phyloP scores from a whole-genome alignment of 2,888 invertebrate genomes.

The Ophioninae sp. region DNA sequence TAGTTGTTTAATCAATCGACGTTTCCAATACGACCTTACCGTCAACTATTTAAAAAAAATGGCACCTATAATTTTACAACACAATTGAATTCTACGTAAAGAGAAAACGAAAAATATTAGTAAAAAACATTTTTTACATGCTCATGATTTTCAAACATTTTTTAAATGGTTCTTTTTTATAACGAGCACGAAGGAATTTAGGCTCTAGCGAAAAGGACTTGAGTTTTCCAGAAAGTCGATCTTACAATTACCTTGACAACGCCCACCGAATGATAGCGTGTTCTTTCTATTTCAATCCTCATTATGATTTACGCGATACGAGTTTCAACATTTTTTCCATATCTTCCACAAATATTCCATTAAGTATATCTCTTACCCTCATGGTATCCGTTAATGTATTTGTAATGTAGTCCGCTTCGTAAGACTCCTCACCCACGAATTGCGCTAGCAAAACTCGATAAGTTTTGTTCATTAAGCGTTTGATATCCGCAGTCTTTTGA shows the following conservation, averaged over 20 bases:
- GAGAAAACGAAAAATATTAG: too few species aligned
- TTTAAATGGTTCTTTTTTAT: too few species aligned
- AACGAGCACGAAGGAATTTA: too few species aligned
- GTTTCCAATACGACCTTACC: too few species aligned
- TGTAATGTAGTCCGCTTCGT: constrained; percentile 70
- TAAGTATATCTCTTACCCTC: constrained; percentile 63
- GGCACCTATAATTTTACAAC: too few species aligned
- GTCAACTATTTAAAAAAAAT: background rate
- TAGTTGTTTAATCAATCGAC: too few species aligned
- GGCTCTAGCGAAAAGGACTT: too few species aligned
- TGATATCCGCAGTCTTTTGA: constrained; percentile 72
- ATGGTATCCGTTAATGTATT: constrained; percentile 71
- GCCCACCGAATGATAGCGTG: background rate
- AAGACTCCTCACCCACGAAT: constrained; percentile 71
- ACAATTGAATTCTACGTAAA: too few species aligned
- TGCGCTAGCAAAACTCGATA: constrained; percentile 70
- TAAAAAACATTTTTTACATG: too few species aligned
- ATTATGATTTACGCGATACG: background rate
- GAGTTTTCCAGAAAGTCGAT: too few species aligned
- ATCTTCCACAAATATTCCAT: background rate
- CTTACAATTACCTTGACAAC: background rate
- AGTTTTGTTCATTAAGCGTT: constrained; percentile 74
- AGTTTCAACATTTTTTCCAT: background rate
- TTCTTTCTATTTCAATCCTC: background rate
- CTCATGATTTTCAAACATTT: too few species aligned